Conservation (phyloP, 2,113 vertebrate genomes). For the Rhodinocichla rosea region DNA sequence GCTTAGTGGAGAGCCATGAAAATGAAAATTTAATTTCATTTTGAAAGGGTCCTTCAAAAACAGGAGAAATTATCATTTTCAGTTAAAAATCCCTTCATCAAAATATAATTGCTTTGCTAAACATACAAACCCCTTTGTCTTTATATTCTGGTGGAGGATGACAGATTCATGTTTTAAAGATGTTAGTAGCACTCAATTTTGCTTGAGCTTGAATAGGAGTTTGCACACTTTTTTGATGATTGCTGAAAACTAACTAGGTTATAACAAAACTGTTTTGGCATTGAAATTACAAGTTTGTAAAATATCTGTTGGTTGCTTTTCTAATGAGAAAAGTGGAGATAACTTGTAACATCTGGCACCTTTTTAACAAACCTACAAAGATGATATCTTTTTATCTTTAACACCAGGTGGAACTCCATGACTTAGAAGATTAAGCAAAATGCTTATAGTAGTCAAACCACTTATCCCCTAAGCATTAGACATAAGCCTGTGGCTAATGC, state of each 20-base stretch:
- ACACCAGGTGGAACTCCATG: background rate
- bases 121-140: background rate
- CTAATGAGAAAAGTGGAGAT: background rate
- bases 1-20: background rate
- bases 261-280: background rate
- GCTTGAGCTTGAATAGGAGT: background rate
- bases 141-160: background rate
- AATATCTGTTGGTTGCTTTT: background rate
- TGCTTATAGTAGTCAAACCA: background rate
- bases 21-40: background rate
- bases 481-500: background rate
- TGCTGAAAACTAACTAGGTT: background rate
- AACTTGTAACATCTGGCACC: background rate
- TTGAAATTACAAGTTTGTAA: background rate
- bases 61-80: background rate
- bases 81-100: background rate
- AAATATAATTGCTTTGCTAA: background rate
- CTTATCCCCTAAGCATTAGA: background rate
- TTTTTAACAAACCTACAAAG: background rate
- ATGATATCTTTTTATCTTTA: background rate
- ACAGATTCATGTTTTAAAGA: background rate
- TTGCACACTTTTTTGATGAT: background rate
- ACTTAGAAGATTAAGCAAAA: background rate
- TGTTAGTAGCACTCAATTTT: background rate
- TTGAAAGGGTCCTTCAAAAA: background rate